Percentiles rank a stretch among this genome's conserved stretches.
Evolutionary conservation across 2,797 vertebrate genomes (phyloP).

Genomic region (Eidolon dupreanum): DNA sequence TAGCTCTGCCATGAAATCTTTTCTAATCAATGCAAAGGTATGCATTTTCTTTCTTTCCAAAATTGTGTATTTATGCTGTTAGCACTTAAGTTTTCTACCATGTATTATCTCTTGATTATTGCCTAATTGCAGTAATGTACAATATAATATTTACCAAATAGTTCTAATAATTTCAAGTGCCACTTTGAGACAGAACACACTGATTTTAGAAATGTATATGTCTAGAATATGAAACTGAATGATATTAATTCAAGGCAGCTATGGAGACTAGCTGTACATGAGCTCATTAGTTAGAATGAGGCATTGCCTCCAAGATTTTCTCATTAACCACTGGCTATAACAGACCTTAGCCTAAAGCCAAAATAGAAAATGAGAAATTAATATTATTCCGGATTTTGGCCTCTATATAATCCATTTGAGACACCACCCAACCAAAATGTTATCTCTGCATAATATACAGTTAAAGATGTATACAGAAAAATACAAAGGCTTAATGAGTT

Average conservation of each 20-base stretch:
- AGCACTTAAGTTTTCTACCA: background rate
- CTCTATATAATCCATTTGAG: background rate
- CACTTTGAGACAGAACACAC: background rate
- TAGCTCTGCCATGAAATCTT: background rate
- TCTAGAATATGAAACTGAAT: background rate
- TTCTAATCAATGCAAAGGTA: background rate
- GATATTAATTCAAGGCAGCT: background rate
- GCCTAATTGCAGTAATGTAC: background rate
- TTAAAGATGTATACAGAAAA: background rate
- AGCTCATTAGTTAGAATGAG: slow-evolving; percentile 26
- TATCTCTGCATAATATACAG: background rate
- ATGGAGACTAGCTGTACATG: background rate
- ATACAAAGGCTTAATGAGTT: background rate
- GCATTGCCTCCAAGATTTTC: background rate
- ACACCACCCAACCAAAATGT: background rate
- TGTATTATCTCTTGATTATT: background rate
- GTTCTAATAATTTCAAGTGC: background rate
- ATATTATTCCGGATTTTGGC: background rate
- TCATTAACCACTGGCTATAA: background rate
- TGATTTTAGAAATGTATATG: background rate
- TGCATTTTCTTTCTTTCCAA: background rate
- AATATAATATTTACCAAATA: background rate
- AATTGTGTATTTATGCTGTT: background rate
- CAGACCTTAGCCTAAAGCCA: background rate
- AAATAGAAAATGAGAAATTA: slow-evolving; percentile 15